Percentiles rank a stretch among this genome's conserved stretches.
Conservation (phyloP, 1,140 invertebrate genomes). For the Papilio polyxenes region DNA sequence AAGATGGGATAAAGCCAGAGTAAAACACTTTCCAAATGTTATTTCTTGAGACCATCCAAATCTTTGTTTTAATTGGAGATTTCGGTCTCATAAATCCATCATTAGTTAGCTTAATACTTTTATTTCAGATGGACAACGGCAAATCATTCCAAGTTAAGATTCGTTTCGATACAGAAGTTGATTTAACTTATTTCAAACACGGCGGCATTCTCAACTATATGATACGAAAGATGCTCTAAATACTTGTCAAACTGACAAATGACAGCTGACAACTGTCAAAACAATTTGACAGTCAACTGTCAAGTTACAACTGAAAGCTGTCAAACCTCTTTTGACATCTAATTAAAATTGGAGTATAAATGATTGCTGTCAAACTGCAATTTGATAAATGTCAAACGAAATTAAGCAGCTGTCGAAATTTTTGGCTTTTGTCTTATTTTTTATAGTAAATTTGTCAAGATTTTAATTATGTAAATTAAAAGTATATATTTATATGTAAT, state of each 20-base stretch:
- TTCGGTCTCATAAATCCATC: too few relatives aligned
- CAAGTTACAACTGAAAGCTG: neutral
- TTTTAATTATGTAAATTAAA: too few relatives aligned
- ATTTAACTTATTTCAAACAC: constrained; percentile 95
- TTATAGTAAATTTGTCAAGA: neutral
- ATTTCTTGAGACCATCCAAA: too few relatives aligned
- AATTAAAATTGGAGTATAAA: too few relatives aligned
- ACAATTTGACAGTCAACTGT: neutral
- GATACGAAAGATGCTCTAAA: constrained; percentile 90
- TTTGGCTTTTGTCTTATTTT: neutral
- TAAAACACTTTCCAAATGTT: too few relatives aligned
- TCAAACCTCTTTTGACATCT: neutral
- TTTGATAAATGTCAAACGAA: too few relatives aligned
- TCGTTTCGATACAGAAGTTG: constrained; percentile 98
- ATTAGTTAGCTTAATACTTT: neutral
- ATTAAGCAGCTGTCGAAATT: too few relatives aligned
- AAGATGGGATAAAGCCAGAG: too few relatives aligned
- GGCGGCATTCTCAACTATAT: constrained; percentile 99
- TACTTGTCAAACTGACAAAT: neutral
- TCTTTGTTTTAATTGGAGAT: too few relatives aligned
- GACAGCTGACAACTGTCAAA: neutral
- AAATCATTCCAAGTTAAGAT: constrained; percentile 87
- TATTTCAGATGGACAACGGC: constrained; percentile 76
- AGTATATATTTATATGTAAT: neutral
- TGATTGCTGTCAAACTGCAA: neutral